Evolutionary conservation across 2,888 invertebrate genomes (phyloP).

Genomic region (Mimumesa dahlbomi): DNA sequence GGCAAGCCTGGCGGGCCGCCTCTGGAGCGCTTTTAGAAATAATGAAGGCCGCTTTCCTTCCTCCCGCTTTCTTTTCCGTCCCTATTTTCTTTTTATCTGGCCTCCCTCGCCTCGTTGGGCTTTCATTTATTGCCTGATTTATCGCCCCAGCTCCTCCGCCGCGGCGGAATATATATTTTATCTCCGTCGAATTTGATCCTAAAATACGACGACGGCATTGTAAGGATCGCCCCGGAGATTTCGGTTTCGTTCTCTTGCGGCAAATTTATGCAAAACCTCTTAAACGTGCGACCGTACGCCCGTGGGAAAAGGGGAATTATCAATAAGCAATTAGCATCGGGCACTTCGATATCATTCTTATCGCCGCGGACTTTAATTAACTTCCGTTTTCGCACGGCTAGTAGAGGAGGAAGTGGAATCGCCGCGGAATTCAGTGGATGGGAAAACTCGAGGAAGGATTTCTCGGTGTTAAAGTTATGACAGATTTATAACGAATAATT

Average conservation of each 20-base stretch:
- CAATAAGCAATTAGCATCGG: constrained; percentile 32
- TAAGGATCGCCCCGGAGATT: constrained; percentile 13
- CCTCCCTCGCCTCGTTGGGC: constrained; percentile 44
- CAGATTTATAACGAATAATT: too few species aligned
- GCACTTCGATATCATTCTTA: constrained; percentile 9
- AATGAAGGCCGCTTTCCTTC: constrained; percentile 58
- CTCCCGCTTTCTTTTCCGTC: constrained; percentile 39
- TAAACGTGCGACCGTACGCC: constrained; percentile 19
- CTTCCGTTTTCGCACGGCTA: not conserved
- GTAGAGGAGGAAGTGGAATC: not conserved
- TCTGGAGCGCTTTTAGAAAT: constrained; percentile 61
- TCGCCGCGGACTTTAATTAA: constrained; percentile 1
- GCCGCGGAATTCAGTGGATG: too few species aligned
- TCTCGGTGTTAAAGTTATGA: too few species aligned
- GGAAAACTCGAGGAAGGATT: too few species aligned
- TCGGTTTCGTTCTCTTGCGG: not conserved
- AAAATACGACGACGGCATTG: constrained; percentile 55
- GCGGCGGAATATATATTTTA: constrained; percentile 62
- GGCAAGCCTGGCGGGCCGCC: constrained; percentile 40
- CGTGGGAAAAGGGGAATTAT: constrained; percentile 43
- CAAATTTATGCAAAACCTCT: constrained; percentile 42
- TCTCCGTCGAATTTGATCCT: constrained; percentile 62
- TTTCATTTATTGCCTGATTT: constrained; percentile 64
- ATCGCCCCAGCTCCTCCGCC: constrained; percentile 41
- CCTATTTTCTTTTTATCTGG: constrained; percentile 53